Conservation (phyloP, 1,140 invertebrate genomes). For the Ptiloglossa arizonensis region DNA sequence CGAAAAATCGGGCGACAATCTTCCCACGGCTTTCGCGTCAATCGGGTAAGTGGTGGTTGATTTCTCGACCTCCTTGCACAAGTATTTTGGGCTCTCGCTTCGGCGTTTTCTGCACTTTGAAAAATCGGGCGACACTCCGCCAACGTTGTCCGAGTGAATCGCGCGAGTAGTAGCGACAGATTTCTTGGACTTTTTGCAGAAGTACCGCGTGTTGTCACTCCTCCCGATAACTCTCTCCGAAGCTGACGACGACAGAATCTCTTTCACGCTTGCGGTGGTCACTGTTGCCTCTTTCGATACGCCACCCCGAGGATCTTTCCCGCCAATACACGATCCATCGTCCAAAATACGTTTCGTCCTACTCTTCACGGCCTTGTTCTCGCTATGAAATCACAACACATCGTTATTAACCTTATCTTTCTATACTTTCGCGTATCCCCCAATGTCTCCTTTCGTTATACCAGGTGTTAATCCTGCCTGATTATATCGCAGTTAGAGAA, state of each 20-base stretch:
- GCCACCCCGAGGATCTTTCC: no score
- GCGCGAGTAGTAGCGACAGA: neutral
- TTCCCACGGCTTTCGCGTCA: neutral
- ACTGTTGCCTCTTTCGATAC: neutral
- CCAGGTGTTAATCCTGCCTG: slow-evolving; percentile 29
- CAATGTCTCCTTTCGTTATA: neutral
- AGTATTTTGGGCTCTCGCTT: slow-evolving; percentile 19
- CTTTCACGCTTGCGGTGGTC: no score
- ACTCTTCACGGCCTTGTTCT: neutral
- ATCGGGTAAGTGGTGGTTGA: slow-evolving; percentile 7
- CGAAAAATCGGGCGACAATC: neutral
- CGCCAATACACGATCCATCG: no score
- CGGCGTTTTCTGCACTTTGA: neutral
- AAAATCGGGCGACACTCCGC: neutral
- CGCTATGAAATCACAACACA: slow-evolving; percentile 26
- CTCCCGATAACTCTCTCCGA: neutral
- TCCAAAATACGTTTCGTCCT: no score
- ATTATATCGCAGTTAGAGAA: slow-evolving; percentile 15
- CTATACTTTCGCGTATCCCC: no score
- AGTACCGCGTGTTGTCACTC: neutral
- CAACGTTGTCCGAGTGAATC: neutral
- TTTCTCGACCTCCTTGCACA: slow-evolving; percentile 6
- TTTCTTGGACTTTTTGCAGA: neutral
- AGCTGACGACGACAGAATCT: neutral
- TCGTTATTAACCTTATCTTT: neutral